Evolutionary conservation across 2,888 invertebrate species (phyloP).

Genomic region (Acleris cristana): DNA sequence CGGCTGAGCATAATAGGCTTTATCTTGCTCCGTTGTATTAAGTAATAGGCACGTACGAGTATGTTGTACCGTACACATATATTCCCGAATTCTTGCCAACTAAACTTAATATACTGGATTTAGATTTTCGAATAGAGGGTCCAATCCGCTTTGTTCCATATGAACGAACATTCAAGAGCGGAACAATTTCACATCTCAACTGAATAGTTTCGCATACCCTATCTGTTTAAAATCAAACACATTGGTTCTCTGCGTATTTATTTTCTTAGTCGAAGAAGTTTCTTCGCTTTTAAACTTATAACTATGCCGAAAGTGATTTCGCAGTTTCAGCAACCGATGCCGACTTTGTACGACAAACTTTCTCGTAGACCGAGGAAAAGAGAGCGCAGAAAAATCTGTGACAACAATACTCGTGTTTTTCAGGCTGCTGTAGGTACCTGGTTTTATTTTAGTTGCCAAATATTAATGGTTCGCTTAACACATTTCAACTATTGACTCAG

Average conservation of each 20-base stretch:
- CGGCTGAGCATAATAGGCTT: conserved; percentile 20
- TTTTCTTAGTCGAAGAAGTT: no score
- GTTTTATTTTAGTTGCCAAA: no score
- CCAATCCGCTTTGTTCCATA: conserved; percentile 34
- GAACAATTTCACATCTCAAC: conserved; percentile 30
- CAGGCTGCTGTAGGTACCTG: no score
- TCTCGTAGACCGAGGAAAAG: no score
- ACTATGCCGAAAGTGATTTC: no score
- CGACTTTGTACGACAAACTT: no score
- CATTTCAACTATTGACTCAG: no score
- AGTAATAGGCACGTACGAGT: background rate
- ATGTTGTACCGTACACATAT: background rate
- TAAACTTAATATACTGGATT: conserved; percentile 22
- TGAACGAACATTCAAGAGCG: conserved; percentile 23
- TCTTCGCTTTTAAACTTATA: no score
- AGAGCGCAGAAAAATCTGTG: no score
- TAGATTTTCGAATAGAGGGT: conserved; percentile 15
- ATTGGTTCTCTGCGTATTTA: background rate
- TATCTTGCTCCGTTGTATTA: conserved; percentile 10
- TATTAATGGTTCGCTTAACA: no score
- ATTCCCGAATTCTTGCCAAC: conserved; percentile 13
- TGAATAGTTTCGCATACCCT: conserved; percentile 32
- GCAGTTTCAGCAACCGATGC: no score
- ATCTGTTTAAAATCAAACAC: conserved; percentile 8
- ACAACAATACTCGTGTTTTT: no score